phyloP scores from a whole-genome alignment of 2,113 vertebrate genomes.

The Corydoras maculifer region DNA sequence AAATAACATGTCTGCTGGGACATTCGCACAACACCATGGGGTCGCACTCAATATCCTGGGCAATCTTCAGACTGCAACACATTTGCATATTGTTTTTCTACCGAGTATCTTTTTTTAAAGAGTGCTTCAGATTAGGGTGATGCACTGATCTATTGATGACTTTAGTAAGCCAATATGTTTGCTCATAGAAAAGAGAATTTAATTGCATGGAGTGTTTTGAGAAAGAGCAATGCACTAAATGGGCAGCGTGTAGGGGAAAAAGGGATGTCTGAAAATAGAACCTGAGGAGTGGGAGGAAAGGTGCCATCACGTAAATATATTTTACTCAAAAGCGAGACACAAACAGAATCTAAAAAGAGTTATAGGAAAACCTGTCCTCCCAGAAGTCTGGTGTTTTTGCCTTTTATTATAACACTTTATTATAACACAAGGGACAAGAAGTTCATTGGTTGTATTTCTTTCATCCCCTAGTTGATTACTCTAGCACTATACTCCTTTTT shows the following conservation, averaged over 20 bases:
- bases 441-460: background rate
- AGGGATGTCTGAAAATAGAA: background rate
- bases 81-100: slow-evolving; percentile 13
- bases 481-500: too few relatives aligned
- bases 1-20: slow-evolving; percentile 21
- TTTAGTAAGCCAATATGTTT: slow-evolving; percentile 11
- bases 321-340: background rate
- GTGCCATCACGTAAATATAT: background rate
- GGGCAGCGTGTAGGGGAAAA: background rate
- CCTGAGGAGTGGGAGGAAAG: background rate
- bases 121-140: slow-evolving; percentile 17
- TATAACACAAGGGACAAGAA: slow-evolving; percentile 10
- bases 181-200: background rate
- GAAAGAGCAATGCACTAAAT: background rate
- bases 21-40: background rate
- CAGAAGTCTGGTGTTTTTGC: background rate
- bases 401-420: background rate
- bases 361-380: too few relatives aligned
- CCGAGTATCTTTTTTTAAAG: background rate
- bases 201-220: background rate
- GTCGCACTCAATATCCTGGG: slow-evolving; percentile 28
- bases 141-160: background rate
- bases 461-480: slow-evolving; percentile 17
- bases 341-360: too few relatives aligned
- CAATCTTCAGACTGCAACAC: slow-evolving; percentile 19